Base-by-base conservation (phyloP, 2,113 vertebrate species). In the Apodemus speciosus region DNA sequence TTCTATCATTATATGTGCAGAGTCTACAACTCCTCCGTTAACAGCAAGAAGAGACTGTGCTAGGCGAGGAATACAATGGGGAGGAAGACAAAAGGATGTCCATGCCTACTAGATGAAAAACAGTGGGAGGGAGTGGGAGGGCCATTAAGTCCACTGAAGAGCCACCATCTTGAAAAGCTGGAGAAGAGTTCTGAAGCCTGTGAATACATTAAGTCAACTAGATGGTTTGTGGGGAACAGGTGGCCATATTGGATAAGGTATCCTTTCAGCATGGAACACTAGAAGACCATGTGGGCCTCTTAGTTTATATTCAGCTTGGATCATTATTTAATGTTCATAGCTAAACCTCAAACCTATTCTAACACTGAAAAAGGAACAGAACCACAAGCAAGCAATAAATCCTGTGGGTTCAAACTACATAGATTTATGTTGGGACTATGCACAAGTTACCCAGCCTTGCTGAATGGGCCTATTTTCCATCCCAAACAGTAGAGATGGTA, bases 51-150 rank as follows among this genome's bases (percentile, higher is more conserved):
- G 40, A 30, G 43, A 25, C 23, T 46, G 15, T 64, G 0, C 53
- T 68, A 56, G 3, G 2, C 43, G 8, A n/a, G 49, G 25, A 21
- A 21, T 79, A 46, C 10, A 46, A 1, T 35, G 38, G 13, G n/a
- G 6, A 84, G 64, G 8, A 72, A 64, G 75, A 49, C 3, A 2
- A 60, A 86, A 72, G 38, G 2, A 75, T 9, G 18, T 35, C 62
- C 5, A 0, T 21, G 32, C 23, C 79, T 51, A 71, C 35, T 3
- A 3, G 30, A 11, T 0, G 8, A 43, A 21, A 76, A 69, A 38
- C 3, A 25, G 9, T 2, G 0, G 13, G 0, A 30, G n/a, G 43
- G 9, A 6, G 3, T 13, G 2, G 4, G 7, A 38, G 66, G 27
- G 49, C 18, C 8, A 14, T 4, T 7, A 27, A 38, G 81, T 49